phyloP scores from a whole-genome alignment of 1,140 invertebrate species.

The Nixonia krombeini region DNA sequence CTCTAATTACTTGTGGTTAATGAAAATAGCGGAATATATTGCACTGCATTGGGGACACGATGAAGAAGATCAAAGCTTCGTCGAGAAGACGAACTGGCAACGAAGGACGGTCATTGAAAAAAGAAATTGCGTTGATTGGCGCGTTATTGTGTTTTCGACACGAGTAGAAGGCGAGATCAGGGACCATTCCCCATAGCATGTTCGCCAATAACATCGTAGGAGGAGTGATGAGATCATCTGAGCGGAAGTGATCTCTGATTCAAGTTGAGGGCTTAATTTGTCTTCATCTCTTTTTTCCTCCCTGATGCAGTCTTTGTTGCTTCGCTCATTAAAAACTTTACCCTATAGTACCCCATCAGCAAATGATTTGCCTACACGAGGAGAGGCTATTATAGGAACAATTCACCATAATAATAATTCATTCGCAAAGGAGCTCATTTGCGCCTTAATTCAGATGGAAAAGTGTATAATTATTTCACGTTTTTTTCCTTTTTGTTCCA shows the following conservation, averaged over 20 bases:
- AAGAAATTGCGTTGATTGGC: conserved; percentile 45
- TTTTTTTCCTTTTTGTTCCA: too few relatives aligned
- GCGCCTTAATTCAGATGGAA: too few relatives aligned
- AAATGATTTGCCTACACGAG: not conserved
- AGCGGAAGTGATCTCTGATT: conserved; percentile 68
- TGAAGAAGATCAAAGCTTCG: too few relatives aligned
- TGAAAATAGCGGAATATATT: not conserved
- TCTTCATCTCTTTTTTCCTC: conserved; percentile 40
- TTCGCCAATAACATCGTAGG: conserved; percentile 54
- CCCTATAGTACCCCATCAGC: not conserved
- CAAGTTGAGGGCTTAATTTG: conserved; percentile 67
- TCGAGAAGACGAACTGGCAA: conserved; percentile 25
- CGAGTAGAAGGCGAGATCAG: conserved; percentile 33
- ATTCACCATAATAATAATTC: too few relatives aligned
- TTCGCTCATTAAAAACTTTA: conserved; percentile 1
- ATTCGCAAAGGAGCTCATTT: too few relatives aligned
- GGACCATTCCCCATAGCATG: conserved; percentile 28
- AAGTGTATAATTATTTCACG: too few relatives aligned
- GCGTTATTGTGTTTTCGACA: conserved; percentile 45
- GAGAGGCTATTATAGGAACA: too few relatives aligned
- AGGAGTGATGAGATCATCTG: conserved; percentile 63
- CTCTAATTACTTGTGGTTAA: too few relatives aligned
- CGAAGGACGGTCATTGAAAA: conserved; percentile 43
- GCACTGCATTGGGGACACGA: too few relatives aligned
- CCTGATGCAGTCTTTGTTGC: conserved; percentile 5